These are phyloP conservation scores for Phocoena sinus DNA, from an alignment of 2,113 vertebrate genomes.

Conservation along the genomic window DNA sequence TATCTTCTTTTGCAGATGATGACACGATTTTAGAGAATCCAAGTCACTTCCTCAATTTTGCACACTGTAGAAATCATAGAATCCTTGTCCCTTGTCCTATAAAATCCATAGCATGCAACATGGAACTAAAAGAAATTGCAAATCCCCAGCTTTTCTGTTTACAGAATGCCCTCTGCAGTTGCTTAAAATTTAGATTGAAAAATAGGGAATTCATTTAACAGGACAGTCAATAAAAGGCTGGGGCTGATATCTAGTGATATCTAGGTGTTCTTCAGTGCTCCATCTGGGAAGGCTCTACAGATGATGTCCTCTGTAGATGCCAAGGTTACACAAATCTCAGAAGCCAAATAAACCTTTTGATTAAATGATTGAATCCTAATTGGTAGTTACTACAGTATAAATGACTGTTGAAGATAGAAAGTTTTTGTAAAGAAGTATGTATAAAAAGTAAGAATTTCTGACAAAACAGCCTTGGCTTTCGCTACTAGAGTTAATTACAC, in stretches of 20 bases:
- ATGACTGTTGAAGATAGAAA: not conserved
- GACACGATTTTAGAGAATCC: not conserved
- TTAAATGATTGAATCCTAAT: not conserved
- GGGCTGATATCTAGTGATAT: constrained; percentile 59
- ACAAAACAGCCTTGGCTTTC: not conserved
- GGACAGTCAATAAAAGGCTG: constrained; percentile 63
- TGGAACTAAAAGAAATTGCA: constrained; percentile 47
- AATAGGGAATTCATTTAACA: constrained; percentile 25
- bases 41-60: not conserved
- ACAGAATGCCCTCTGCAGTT: constrained; percentile 45
- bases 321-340: not conserved
- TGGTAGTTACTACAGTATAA: not conserved
- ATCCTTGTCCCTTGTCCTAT: not conserved
- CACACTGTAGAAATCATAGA: not conserved
- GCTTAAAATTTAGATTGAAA: constrained; percentile 52
- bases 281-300: constrained; percentile 62
- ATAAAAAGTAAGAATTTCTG: not conserved
- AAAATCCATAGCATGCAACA: not conserved
- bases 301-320: constrained; percentile 47
- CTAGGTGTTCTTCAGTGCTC: constrained; percentile 58
- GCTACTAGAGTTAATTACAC: not conserved
- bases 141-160: constrained; percentile 49
- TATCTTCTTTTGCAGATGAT: not conserved
- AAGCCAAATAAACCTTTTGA: not conserved
- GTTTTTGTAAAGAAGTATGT: not conserved